Conservation (phyloP, 1,140 invertebrate genomes). For the Apis florea region DNA sequence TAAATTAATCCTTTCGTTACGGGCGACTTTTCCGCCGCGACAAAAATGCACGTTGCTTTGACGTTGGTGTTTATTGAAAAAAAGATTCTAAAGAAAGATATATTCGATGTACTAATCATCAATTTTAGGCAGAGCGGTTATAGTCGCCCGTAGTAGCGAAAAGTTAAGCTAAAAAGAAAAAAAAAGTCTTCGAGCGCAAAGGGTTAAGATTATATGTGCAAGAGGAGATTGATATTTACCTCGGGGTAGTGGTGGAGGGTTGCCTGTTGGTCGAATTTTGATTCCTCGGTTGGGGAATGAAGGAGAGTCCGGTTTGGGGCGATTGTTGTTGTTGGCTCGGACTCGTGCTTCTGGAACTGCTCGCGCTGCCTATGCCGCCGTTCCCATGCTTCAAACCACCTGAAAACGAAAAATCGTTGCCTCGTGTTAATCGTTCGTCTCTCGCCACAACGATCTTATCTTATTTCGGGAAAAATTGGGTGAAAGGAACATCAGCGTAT, state of each 20-base stretch:
- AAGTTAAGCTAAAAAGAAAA: background rate
- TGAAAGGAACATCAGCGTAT: background rate
- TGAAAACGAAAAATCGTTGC: conserved; percentile 50
- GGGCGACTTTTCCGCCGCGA: no score
- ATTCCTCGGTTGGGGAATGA: conserved; percentile 76
- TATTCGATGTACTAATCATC: no score
- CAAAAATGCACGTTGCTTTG: no score
- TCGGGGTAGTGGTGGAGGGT: conserved; percentile 69
- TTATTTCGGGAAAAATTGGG: background rate
- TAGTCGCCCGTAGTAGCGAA: no score
- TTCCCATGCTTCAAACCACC: conserved; percentile 74
- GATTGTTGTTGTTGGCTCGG: conserved; percentile 76
- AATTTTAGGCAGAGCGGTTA: no score
- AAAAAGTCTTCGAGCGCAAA: background rate
- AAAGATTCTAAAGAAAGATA: no score
- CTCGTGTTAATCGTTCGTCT: background rate
- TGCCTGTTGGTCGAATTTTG: conserved; percentile 71
- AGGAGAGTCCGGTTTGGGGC: conserved; percentile 72
- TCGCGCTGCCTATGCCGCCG: conserved; percentile 75
- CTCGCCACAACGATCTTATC: background rate
- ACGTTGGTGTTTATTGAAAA: no score
- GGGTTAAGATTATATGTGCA: background rate
- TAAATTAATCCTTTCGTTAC: no score
- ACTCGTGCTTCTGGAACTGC: conserved; percentile 78
- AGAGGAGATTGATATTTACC: conserved; percentile 54